Evolutionary conservation across 1,140 invertebrate genomes (phyloP), one percentile per base, ranked within the genome.

Genomic region (Papilio helenus): DNA sequence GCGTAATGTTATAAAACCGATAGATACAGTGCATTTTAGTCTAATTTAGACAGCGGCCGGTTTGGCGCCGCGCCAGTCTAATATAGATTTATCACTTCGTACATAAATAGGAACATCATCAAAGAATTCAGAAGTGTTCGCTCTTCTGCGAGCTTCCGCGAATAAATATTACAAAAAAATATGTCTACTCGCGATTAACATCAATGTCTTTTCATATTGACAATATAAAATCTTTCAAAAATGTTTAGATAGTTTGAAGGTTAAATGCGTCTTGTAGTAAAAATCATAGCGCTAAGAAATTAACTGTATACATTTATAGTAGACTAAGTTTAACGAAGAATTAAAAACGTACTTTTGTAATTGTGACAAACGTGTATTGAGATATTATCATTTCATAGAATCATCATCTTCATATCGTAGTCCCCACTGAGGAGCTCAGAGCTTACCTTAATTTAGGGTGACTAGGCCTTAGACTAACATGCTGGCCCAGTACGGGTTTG

Each of bases 21-120:
- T 79, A 81, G 79, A 82, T 83, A 85, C 83, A 79, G 79, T 85
- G 83, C 83, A 86, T 84, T 88, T 86, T 87, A 80, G 79, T 87
- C 80, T 85, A 86, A 83, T 84, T 88, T 85, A 87, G 84, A 83
- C 82, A 83, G 58, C 84, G 68, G 77, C 79, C 81, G 72, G 20
- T 49, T 85, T 87, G 87, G 87, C 85, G 72, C 8, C 39, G 26
- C 26, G 82, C 85, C 87, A 88, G 80, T 65, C 72, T 81, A 82
- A 79, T 79, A 85, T 87, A 80, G 79, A 82, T 49, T 72, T 80
- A 79, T 76, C 73, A 39, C 49, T 81, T 58, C 58, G 46, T 72
- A 65, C 74, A 72, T 79, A 82, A 82, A 76, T 80, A 79, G 76
- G 74, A 81, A 80, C 86, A 86, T 84, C 83, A 84, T 86, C 86